Evolutionary conservation across 23 tunicate genomes (phyloP).

Genomic region (Corella eumyota): DNA sequence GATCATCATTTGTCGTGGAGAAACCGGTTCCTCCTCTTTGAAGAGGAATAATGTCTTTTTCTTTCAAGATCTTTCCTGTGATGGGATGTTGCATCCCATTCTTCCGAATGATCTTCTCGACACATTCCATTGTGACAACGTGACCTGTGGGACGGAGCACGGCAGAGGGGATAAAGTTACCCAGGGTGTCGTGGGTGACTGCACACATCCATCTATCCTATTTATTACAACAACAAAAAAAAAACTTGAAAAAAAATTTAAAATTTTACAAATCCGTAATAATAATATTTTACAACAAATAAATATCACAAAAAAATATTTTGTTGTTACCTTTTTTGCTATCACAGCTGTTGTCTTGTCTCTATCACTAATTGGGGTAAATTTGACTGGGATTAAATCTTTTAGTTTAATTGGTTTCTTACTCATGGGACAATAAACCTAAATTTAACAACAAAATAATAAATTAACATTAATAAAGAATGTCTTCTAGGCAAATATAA

Average conservation of each 20-base stretch:
- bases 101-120: constrained; percentile 71
- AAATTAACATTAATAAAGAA: not conserved
- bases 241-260: not conserved
- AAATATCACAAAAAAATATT: not conserved
- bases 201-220: constrained; percentile 91
- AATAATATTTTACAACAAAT: too few relatives aligned
- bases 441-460: not conserved
- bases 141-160: constrained; percentile 80
- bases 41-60: constrained; percentile 74
- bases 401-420: constrained; percentile 69
- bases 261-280: too few relatives aligned
- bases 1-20: constrained; percentile 59
- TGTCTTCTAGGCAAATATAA: not conserved
- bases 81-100: constrained; percentile 85
- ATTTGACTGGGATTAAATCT: constrained; percentile 86
- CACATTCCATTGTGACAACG: constrained; percentile 86
- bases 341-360: constrained; percentile 80
- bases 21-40: constrained; percentile 93
- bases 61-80: constrained; percentile 38
- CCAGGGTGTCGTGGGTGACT: constrained; percentile 81
- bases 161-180: constrained; percentile 73
- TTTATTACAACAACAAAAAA: not conserved
- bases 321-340: constrained; percentile 47
- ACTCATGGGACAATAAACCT: constrained; percentile 88
- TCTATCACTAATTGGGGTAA: constrained; percentile 84